Evolutionary conservation across 1,140 invertebrate species (phyloP).

Genomic region (Eurosta solidaginis): DNA sequence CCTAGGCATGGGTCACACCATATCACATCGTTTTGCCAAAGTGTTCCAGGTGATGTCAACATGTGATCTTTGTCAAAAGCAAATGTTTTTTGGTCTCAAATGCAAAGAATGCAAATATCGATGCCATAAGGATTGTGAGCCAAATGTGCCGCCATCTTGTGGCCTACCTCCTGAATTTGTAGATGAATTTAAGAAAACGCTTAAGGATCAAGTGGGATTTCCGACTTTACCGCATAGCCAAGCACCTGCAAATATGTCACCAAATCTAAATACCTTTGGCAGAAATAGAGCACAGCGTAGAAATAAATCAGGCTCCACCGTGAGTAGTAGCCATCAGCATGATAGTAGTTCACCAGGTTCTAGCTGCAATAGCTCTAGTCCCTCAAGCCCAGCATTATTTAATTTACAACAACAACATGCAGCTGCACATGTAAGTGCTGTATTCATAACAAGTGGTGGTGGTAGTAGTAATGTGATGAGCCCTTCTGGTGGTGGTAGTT

Average conservation of each 20-base stretch:
- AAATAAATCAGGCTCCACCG: slow-evolving; percentile 29
- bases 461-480: slow-evolving; percentile 33
- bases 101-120: slow-evolving; percentile 97
- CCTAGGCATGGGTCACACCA: slow-evolving; percentile 85
- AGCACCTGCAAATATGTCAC: slow-evolving; percentile 56
- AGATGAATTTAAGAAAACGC: slow-evolving; percentile 75
- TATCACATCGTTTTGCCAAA: slow-evolving; percentile 88
- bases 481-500: slow-evolving; percentile 37
- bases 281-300: slow-evolving; percentile 36
- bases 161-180: slow-evolving; percentile 83
- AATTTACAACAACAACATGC: slow-evolving; percentile 61
- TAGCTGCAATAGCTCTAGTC: slow-evolving; percentile 94
- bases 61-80: slow-evolving; percentile 89
- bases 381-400: slow-evolving; percentile 87
- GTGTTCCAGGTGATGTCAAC: slow-evolving; percentile 86
- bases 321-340: slow-evolving; percentile 62
- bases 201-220: slow-evolving; percentile 66
- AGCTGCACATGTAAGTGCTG: slow-evolving; percentile 30
- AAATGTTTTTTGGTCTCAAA: slow-evolving; percentile 87
- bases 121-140: slow-evolving; percentile 85
- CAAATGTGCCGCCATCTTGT: slow-evolving; percentile 89
- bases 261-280: slow-evolving; percentile 46
- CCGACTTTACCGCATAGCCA: slow-evolving; percentile 37
- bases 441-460: not conserved
- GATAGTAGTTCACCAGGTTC: slow-evolving; percentile 94